These are phyloP conservation scores for Acronicta leporina DNA, from an alignment of 2,888 invertebrate species.

Conservation along the genomic window DNA sequence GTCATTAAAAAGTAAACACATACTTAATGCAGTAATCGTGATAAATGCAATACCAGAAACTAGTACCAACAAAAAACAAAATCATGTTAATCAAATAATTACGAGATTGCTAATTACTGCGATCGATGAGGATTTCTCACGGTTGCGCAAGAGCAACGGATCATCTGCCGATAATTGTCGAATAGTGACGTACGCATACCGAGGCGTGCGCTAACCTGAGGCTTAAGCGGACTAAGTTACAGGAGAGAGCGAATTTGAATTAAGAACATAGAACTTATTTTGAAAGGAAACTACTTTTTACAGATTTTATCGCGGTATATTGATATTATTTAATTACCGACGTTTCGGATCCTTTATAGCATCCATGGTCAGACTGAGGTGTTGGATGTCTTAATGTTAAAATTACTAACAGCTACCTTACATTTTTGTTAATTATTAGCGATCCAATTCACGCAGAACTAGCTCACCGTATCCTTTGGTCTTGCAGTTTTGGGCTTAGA, in stretches of 20 bases:
- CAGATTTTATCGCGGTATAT: too few species aligned
- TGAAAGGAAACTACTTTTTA: too few species aligned
- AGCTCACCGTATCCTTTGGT: too few species aligned
- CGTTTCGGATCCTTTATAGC: too few species aligned
- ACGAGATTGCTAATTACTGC: constrained; percentile 36
- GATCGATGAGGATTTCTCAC: constrained; percentile 17
- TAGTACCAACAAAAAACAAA: constrained; percentile 11
- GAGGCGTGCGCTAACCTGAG: constrained; percentile 55
- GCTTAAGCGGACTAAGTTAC: not conserved
- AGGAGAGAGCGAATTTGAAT: constrained; percentile 2
- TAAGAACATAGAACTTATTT: not conserved
- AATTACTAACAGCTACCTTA: too few species aligned
- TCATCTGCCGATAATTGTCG: constrained; percentile 45
- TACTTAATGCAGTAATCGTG: constrained; percentile 27
- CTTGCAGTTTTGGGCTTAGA: too few species aligned
- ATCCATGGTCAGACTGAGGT: too few species aligned
- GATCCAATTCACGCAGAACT: too few species aligned
- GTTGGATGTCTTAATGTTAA: too few species aligned
- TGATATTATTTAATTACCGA: too few species aligned
- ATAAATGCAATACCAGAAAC: constrained; percentile 33
- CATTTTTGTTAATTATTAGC: too few species aligned
- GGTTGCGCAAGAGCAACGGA: constrained; percentile 39
- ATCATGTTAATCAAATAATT: constrained; percentile 21
- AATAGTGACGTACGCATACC: constrained; percentile 52
- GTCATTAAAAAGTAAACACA: constrained; percentile 25